Percentiles rank a stretch among this genome's conserved stretches.
These are phyloP conservation scores for Wasmannia auropunctata DNA, from an alignment of 1,140 invertebrate species.

Conservation along the genomic window DNA sequence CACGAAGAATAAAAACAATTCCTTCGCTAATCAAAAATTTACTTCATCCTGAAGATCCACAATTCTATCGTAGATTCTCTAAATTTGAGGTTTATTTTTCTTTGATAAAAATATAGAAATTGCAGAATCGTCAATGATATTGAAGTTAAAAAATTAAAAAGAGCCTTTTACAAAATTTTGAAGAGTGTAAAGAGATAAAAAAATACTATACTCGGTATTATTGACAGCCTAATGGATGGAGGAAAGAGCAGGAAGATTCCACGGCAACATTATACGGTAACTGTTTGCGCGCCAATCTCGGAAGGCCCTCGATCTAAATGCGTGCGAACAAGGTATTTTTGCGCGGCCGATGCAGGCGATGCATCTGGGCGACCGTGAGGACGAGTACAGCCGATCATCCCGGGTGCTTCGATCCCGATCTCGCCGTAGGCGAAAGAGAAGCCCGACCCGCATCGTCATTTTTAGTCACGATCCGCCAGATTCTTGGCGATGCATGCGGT, in stretches of 20 bases:
- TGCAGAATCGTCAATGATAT: background rate
- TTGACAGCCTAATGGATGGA: background rate
- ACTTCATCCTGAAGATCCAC: background rate
- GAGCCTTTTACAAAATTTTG: background rate
- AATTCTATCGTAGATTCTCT: background rate
- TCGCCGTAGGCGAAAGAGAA: slow-evolving; percentile 55
- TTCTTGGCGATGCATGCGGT: background rate
- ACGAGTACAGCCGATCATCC: slow-evolving; percentile 54
- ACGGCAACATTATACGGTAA: background rate
- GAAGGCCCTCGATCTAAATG: slow-evolving; percentile 26
- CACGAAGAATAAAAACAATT: background rate
- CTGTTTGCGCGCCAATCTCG: background rate
- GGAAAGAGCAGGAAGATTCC: background rate
- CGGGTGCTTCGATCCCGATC: slow-evolving; percentile 54
- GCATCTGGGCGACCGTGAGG: slow-evolving; percentile 66
- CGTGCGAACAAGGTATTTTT: background rate
- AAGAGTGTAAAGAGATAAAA: background rate
- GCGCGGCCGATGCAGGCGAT: slow-evolving; percentile 17
- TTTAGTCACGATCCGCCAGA: slow-evolving; percentile 67
- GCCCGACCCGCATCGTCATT: slow-evolving; percentile 65
- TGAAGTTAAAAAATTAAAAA: background rate
- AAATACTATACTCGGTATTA: background rate
- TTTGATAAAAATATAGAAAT: background rate
- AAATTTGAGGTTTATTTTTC: background rate
- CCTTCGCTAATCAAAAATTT: background rate